Base-by-base conservation (phyloP, 2,888 invertebrate genomes). In the Patella depressa region DNA sequence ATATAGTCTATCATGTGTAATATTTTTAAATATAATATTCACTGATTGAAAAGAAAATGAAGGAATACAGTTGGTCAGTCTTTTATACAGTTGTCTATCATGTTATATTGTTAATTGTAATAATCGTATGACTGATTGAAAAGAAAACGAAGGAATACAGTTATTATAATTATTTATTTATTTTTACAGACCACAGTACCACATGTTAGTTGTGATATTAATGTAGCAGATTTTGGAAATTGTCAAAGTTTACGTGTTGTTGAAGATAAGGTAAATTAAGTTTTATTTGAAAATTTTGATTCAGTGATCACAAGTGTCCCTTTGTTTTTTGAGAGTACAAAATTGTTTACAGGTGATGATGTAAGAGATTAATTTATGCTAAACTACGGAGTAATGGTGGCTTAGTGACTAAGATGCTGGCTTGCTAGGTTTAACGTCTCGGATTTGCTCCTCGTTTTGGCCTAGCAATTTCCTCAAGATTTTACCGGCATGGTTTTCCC, bases 181-280 rank as follows among this genome's bases (percentile, higher is more conserved):
- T 45, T 45, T 45, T 84, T 88, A 76, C 82, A 90, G 88, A 85
- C 84, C 74, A 83, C 81, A 69, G 83, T 87, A 15, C 91, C 90
- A 15, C 91, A 91, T 82, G 88, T 89, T 15, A 90, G 90, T 71
- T 72, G 86, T 11, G 90, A 91, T 77, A 77, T 85, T 9, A 84
- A 88, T 77, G 82, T 86, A 53, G 85, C 85, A 7, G 89, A 91
- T 79, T 91, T 91, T 85, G 90, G 89, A 14, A 85, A 86, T 76
- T 89, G 89, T 79, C 85, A 86, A 76, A 88, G 87, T 75, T 75
- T 89, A 14, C 80, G 84, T 45, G 81, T 83, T 53, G 86, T 87
- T 54, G 88, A 87, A 70, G 88, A 88, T 74, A 85, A 85, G 85
- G 86, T 88, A 72, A 78, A 81, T 29, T 71, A 55, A 53, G 11